These are phyloP conservation scores for Frieseomelitta varia DNA, from an alignment of 1,140 invertebrate genomes.

Conservation along the genomic window DNA sequence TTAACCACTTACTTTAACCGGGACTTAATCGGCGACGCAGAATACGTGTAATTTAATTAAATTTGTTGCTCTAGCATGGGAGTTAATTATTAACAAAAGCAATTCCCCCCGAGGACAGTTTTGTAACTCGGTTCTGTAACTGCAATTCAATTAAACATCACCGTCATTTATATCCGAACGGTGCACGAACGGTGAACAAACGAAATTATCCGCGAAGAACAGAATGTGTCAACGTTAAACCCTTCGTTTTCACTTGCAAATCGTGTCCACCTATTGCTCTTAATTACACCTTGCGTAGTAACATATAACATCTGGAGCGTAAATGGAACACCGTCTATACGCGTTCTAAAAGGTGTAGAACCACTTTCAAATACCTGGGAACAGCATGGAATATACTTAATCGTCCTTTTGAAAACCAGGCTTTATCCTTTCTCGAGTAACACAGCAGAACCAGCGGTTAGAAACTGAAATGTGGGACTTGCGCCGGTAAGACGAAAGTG, in stretches of 20 bases:
- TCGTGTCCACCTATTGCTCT: not conserved
- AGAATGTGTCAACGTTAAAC: not conserved
- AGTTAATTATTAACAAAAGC: not conserved
- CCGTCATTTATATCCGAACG: no score
- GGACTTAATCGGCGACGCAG: not conserved
- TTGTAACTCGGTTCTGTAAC: not conserved
- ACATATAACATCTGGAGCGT: not conserved
- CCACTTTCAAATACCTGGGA: not conserved
- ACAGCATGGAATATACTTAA: no score
- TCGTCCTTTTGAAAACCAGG: not conserved
- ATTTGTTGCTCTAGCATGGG: not conserved
- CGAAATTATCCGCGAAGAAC: no score
- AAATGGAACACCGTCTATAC: not conserved
- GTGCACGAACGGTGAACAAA: no score
- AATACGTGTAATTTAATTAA: not conserved
- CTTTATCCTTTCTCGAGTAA: slow-evolving; percentile 54
- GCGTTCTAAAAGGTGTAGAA: not conserved
- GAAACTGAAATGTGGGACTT: no score
- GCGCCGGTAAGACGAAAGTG: no score
- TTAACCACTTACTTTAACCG: not conserved
- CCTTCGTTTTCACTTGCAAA: not conserved
- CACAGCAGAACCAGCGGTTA: no score
- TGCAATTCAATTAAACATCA: not conserved
- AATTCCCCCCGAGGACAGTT: not conserved
- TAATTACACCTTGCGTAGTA: not conserved